Evolutionary conservation across 1,140 invertebrate species (phyloP).

Genomic region (Protaetia brevitarsis): DNA sequence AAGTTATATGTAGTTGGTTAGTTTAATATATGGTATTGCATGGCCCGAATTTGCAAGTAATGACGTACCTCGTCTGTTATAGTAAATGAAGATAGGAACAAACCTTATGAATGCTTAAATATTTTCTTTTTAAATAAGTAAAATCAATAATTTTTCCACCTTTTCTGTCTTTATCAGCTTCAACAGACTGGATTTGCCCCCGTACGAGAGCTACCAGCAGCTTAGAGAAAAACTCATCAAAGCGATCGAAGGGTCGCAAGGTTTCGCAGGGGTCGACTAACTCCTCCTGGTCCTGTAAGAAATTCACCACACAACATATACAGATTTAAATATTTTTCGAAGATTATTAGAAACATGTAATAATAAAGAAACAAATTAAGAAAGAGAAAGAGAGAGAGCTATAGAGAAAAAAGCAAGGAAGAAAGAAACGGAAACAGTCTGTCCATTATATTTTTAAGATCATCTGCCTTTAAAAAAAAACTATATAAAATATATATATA

Average conservation of each 20-base stretch:
- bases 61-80: too few relatives aligned
- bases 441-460: slow-evolving; percentile 25
- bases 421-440: slow-evolving; percentile 15
- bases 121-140: background rate
- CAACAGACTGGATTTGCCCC: slow-evolving; percentile 95
- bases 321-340: slow-evolving; percentile 8
- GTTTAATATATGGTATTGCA: too few relatives aligned
- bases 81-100: too few relatives aligned
- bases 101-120: background rate
- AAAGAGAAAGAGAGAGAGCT: too few relatives aligned
- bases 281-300: too few relatives aligned
- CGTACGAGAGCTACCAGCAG: slow-evolving; percentile 94
- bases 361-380: too few relatives aligned
- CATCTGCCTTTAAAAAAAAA: slow-evolving; percentile 21
- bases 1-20: too few relatives aligned
- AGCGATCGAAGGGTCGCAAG: slow-evolving; percentile 97
- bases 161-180: slow-evolving; percentile 66
- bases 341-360: background rate
- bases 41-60: too few relatives aligned
- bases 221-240: slow-evolving; percentile 92
- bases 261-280: slow-evolving; percentile 98
- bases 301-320: background rate
- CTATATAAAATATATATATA: slow-evolving; percentile 11
- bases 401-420: background rate
- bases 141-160: background rate